Evolutionary conservation across 2,797 vertebrate species (phyloP), one percentile per base, ranked within the genome.

Genomic region (Oryzias sinensis): DNA sequence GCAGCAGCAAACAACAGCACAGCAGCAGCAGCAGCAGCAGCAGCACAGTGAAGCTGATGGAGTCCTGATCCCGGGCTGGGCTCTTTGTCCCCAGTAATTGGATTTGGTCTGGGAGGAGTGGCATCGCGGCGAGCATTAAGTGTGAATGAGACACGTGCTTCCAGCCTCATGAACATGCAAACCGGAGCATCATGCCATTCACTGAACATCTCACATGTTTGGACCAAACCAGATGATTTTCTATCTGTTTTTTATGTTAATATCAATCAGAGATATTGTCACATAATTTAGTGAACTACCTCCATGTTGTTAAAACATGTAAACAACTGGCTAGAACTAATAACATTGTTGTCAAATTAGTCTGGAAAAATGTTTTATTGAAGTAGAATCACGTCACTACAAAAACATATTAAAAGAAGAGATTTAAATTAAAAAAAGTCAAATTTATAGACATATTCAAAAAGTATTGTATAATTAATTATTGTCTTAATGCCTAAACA

Each of bases 1-100:
- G 18, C 68, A 64, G 70, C 72, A 61, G 61, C 48, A 29, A 68
- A n/a, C n/a, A n/a, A n/a, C n/a, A n/a, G n/a, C n/a, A 18, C 48
- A 29, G 69, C 29, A 33, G 65, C 79, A 62, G 71, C 43, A 48
- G 72, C 48, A 29, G 69, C 29, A 33, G 65, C 79, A 62, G 71
- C 43, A 48, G 74, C 65, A 48, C 65, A 47, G 61, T 70, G 76
- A 68, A 80, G 76, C 74, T 73, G 80, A 77, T 79, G 65, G 68
- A 77, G 74, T 60, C 66, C 70, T 46, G 68, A 77, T 81, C 55
- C 51, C 65, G 70, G 78, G 80, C 66, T 45, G 70, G 76, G 73
- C 69, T 70, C 88, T 82, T 90, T 92, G 90, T 91, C 74, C 58
- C 25, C 16, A 7, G 72, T 90, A 90, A 91, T 90, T 92, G 90